Percentiles rank a stretch among this genome's conserved stretches.
phyloP scores from a whole-genome alignment of 2,888 invertebrate species.

The Mythimna lalbum region DNA sequence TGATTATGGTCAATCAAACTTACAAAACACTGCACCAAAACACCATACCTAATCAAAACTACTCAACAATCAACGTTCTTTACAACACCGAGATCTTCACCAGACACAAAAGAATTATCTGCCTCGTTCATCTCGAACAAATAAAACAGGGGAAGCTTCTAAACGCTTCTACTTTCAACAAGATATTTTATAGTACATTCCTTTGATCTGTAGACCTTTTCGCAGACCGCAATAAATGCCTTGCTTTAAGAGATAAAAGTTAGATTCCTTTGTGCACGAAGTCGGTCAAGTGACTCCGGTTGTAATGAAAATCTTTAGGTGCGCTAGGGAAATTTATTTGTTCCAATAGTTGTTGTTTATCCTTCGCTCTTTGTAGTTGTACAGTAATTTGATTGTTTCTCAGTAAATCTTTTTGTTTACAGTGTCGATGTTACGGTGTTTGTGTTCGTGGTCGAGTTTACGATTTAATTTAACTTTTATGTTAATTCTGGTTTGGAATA shows the following conservation, averaged over 20 bases:
- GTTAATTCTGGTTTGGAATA: not conserved
- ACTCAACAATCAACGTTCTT: conserved; percentile 33
- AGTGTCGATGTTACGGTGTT: conserved; percentile 17
- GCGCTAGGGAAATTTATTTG: conserved; percentile 78
- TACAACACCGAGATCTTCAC: conserved; percentile 33
- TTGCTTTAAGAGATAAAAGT: conserved; percentile 84
- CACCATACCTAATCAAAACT: conserved; percentile 7
- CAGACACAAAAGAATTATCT: conserved; percentile 40
- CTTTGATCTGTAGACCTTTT: conserved; percentile 82
- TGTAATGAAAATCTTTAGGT: conserved; percentile 85
- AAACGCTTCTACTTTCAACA: conserved; percentile 69
- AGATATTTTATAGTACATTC: conserved; percentile 72
- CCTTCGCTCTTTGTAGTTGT: conserved; percentile 61
- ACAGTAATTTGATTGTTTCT: conserved; percentile 37
- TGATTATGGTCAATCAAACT: too few relatives aligned
- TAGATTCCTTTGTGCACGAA: conserved; percentile 82
- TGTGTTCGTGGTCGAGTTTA: not conserved
- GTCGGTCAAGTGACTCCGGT: conserved; percentile 82
- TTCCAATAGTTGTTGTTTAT: conserved; percentile 71
- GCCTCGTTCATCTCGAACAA: conserved; percentile 40
- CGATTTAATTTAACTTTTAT: conserved; percentile 1
- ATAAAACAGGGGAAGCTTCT: conserved; percentile 64
- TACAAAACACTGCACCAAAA: conserved; percentile 17
- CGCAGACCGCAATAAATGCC: conserved; percentile 86
- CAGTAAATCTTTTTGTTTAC: conserved; percentile 46